Evolutionary conservation across 2,888 invertebrate genomes (phyloP).

Genomic region (Aphodius granarius): DNA sequence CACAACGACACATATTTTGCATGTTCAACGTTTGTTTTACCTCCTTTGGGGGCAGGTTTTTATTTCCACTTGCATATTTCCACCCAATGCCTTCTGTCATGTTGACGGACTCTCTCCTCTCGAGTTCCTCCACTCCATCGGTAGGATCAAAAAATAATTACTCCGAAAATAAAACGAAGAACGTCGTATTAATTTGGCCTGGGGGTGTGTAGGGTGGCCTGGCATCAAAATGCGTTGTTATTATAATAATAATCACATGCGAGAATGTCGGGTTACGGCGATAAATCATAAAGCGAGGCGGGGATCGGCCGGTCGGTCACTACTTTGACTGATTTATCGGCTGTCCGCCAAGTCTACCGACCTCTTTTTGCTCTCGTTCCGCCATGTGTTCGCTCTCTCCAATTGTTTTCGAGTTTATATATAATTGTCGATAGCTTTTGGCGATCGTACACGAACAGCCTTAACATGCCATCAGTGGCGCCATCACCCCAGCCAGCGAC

Average conservation of each 20-base stretch:
- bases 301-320: conserved; percentile 50
- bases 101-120: too few species aligned
- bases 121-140: too few species aligned
- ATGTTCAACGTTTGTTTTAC: neutral
- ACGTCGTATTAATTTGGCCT: neutral
- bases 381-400: conserved; percentile 26
- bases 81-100: neutral
- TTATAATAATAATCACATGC: conserved; percentile 55
- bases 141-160: conserved; percentile 2
- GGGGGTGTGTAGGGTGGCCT: conserved; percentile 7
- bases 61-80: neutral
- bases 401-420: conserved; percentile 8
- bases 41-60: neutral
- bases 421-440: neutral
- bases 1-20: neutral
- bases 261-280: conserved; percentile 48
- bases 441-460: neutral
- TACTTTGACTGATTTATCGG: conserved; percentile 54
- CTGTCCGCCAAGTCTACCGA: conserved; percentile 32
- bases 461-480: conserved; percentile 5
- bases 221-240: conserved; percentile 45
- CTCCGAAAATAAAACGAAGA: conserved; percentile 2
- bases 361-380: conserved; percentile 45
- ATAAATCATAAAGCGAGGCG: conserved; percentile 54
- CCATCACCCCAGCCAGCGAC: neutral